Evolutionary conservation across 2,888 invertebrate species (phyloP).

Genomic region (Monoplex corrugatus): DNA sequence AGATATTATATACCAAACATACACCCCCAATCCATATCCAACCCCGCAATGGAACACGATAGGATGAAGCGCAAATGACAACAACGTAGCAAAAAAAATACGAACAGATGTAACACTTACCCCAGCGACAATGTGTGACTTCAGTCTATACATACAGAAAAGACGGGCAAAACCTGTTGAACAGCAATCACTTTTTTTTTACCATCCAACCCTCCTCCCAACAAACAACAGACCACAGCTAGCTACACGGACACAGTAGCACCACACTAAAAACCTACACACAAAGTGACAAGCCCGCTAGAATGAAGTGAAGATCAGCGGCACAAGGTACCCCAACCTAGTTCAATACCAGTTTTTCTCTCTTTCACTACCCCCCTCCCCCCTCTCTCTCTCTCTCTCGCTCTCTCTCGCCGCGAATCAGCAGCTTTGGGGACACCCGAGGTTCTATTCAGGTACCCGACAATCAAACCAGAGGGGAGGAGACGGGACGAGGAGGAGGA

Average conservation of each 20-base stretch:
- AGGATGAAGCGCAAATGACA: neutral
- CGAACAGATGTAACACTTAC: too few relatives aligned
- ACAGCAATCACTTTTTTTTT: too few relatives aligned
- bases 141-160: too few relatives aligned
- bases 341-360: conserved; percentile 19
- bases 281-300: neutral
- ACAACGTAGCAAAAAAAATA: too few relatives aligned
- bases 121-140: too few relatives aligned
- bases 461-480: neutral
- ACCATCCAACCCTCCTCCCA: too few relatives aligned
- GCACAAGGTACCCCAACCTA: conserved; percentile 16
- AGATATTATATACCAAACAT: too few relatives aligned
- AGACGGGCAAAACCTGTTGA: too few relatives aligned
- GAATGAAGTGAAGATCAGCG: neutral
- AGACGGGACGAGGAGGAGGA: neutral
- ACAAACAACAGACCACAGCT: too few relatives aligned
- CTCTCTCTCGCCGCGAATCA: neutral
- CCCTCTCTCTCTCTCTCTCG: neutral
- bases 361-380: too few relatives aligned
- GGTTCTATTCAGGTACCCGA: conserved; percentile 30
- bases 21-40: neutral
- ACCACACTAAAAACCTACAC: too few relatives aligned
- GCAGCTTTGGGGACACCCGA: conserved; percentile 20
- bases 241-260: too few relatives aligned
- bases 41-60: neutral